phyloP scores from a whole-genome alignment of 2,797 vertebrate genomes.

The Coregonus ussuriensis region DNA sequence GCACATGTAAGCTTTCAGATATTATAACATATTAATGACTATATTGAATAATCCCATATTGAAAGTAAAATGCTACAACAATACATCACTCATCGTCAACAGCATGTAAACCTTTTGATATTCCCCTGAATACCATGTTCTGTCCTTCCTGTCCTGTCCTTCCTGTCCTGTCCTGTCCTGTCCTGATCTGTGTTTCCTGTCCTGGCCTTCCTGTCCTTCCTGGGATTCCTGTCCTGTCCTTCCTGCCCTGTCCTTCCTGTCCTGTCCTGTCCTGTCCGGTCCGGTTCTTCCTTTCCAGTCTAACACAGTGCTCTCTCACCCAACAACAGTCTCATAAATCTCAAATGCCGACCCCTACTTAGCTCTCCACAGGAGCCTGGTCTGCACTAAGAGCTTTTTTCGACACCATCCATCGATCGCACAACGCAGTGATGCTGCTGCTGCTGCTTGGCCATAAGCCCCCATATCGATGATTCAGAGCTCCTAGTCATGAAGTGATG shows the following conservation, averaged over 20 bases:
- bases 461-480: slow-evolving; percentile 41
- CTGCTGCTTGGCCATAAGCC: slow-evolving; percentile 42
- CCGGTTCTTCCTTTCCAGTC: not conserved
- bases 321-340: slow-evolving; percentile 14
- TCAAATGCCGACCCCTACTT: slow-evolving; percentile 18
- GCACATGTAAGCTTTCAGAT: not conserved
- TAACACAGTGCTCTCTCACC: slow-evolving; percentile 7
- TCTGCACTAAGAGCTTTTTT: slow-evolving; percentile 34
- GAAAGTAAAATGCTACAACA: not conserved
- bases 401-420: slow-evolving; percentile 43
- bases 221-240: too few species aligned
- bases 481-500: slow-evolving; percentile 27
- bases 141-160: too few species aligned
- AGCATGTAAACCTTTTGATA: not conserved
- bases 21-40: not conserved
- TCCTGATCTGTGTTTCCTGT: too few species aligned
- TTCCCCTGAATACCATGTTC: not conserved
- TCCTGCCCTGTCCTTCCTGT: too few species aligned
- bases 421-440: slow-evolving; percentile 12
- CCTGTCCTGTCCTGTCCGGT: too few species aligned
- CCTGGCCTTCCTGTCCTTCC: too few species aligned
- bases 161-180: too few species aligned
- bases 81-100: not conserved
- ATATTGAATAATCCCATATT: too few species aligned
- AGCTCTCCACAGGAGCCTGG: slow-evolving; percentile 25